A percentile compares a stretch with the other conserved stretches of the same genome.
Evolutionary conservation across 2,888 invertebrate species (phyloP).

Genomic region (Brachyptera risi): DNA sequence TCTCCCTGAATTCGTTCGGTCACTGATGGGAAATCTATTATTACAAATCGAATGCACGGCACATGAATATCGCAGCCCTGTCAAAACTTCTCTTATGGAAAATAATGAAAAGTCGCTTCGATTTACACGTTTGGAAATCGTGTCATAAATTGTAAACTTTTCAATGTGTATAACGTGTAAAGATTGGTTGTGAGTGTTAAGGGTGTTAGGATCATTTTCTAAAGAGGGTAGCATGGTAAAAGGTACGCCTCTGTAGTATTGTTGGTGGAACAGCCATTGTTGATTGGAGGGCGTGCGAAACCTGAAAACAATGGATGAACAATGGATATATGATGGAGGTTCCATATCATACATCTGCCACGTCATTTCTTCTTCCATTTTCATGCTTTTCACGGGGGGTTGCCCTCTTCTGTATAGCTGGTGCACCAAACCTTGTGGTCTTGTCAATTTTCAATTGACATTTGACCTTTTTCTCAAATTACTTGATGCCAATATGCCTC

Average conservation of each 20-base stretch:
- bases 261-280: conserved; percentile 6
- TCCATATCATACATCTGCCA: conserved; percentile 8
- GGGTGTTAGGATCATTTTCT: background rate
- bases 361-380: background rate
- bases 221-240: conserved; percentile 5
- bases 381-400: background rate
- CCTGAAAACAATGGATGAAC: conserved; percentile 7
- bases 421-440: background rate
- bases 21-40: too few species aligned
- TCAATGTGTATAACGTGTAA: conserved; percentile 10
- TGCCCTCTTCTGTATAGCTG: background rate
- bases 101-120: conserved; percentile 13
- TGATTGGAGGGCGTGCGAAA: conserved; percentile 9
- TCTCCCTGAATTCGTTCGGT: too few species aligned
- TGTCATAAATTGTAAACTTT: conserved; percentile 14
- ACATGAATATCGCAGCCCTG: too few species aligned
- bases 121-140: conserved; percentile 4
- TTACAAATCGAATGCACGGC: too few species aligned
- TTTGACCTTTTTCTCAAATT: background rate
- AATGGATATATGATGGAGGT: background rate
- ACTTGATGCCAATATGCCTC: conserved; percentile 2
- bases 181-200: background rate
- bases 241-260: conserved; percentile 11
- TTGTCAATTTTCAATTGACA: background rate
- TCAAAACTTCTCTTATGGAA: conserved; percentile 11